phyloP scores from a whole-genome alignment of 2,888 invertebrate species.

The Ochlodes sylvanus region DNA sequence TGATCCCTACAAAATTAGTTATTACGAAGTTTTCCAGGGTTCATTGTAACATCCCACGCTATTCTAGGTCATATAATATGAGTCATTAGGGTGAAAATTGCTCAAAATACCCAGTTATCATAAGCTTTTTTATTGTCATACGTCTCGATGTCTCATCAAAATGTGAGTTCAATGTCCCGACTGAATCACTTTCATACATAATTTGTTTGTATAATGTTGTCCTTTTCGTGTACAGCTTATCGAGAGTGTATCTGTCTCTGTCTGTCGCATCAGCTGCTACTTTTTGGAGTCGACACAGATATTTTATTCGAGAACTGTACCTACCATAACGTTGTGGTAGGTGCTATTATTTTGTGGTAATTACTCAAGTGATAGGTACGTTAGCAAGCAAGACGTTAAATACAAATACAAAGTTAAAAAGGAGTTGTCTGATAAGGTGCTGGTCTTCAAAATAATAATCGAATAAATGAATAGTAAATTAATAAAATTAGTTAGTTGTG shows the following conservation, averaged over 20 bases:
- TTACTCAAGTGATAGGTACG: no score
- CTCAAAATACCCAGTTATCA: neutral
- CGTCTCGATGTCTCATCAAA: constrained; percentile 64
- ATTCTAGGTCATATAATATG: neutral
- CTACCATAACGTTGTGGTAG: no score
- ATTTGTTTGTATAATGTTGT: constrained; percentile 53
- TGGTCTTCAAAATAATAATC: no score
- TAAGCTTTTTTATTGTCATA: constrained; percentile 4
- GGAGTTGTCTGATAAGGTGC: no score
- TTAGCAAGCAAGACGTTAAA: no score
- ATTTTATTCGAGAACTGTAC: neutral
- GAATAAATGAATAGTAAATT: no score
- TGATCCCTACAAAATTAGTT: no score
- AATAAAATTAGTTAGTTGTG: no score
- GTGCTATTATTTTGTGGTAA: no score
- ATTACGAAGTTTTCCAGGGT: constrained; percentile 14
- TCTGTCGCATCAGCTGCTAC: constrained; percentile 21
- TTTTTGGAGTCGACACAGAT: constrained; percentile 19
- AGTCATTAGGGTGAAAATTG: constrained; percentile 2
- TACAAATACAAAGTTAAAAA: no score
- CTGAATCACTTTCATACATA: constrained; percentile 62
- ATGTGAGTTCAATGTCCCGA: constrained; percentile 58
- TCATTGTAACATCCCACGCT: neutral
- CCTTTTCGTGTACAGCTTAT: constrained; percentile 55
- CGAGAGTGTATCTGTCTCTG: constrained; percentile 34